Conservation (phyloP, 2,888 invertebrate genomes). For the Acleris literana region DNA sequence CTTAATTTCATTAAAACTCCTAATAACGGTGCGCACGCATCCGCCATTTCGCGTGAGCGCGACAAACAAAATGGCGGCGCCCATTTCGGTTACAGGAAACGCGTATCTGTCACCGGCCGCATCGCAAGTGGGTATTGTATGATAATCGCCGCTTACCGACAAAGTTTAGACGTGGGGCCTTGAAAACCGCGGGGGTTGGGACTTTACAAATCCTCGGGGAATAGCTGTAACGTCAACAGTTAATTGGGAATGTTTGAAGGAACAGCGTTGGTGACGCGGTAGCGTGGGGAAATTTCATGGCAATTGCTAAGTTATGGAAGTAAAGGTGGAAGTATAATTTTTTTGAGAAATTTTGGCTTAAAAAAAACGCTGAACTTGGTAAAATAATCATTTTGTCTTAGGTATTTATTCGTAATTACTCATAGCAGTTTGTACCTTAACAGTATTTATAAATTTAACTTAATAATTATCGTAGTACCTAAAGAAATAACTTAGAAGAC, state of each 20-base stretch:
- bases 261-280: too few species aligned
- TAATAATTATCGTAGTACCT: too few species aligned
- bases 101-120: conserved; percentile 79
- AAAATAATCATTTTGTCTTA: neutral
- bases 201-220: conserved; percentile 6
- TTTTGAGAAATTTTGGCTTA: too few species aligned
- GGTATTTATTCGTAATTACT: neutral
- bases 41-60: conserved; percentile 69
- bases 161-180: conserved; percentile 71
- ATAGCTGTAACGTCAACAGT: neutral
- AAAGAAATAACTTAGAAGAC: too few species aligned
- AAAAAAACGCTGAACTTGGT: too few species aligned
- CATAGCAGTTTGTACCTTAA: too few species aligned
- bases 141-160: conserved; percentile 76
- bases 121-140: conserved; percentile 81
- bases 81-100: conserved; percentile 79
- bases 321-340: too few species aligned
- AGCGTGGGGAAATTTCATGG: too few species aligned
- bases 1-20: conserved; percentile 32
- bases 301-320: too few species aligned
- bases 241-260: neutral
- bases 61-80: conserved; percentile 74
- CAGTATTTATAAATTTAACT: too few species aligned
- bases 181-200: conserved; percentile 50
- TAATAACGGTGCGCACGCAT: conserved; percentile 33